phyloP scores from a whole-genome alignment of 1,140 invertebrate genomes.

The Drosophila novamexicana region DNA sequence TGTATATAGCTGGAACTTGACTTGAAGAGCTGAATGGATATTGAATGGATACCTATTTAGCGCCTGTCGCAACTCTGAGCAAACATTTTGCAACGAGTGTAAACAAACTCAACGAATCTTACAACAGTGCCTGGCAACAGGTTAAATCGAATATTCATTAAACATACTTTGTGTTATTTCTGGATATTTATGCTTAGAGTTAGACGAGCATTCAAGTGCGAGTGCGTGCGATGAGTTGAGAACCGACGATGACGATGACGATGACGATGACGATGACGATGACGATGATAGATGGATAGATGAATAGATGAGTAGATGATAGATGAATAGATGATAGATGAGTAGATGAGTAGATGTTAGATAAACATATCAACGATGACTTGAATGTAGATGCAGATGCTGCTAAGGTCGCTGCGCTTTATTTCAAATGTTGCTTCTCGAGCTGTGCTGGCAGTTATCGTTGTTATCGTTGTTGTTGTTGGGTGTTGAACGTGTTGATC shows the following conservation, averaged over 20 bases:
- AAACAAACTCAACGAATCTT: neutral
- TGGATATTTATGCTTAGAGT: slow-evolving; percentile 1
- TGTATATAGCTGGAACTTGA: no score
- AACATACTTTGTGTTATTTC: slow-evolving; percentile 11
- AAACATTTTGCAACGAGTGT: neutral
- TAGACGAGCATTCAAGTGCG: slow-evolving; percentile 35
- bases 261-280: slow-evolving; percentile 27
- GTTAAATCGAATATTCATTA: neutral
- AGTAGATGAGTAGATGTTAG: slow-evolving; percentile 16
- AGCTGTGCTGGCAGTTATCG: slow-evolving; percentile 16
- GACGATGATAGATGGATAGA: neutral
- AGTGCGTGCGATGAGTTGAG: slow-evolving; percentile 26
- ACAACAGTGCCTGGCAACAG: slow-evolving; percentile 1
- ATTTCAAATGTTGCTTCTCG: slow-evolving; percentile 9
- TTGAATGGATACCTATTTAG: neutral
- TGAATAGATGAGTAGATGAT: no score
- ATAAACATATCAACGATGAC: neutral
- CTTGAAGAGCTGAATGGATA: no score
- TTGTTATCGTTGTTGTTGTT: slow-evolving; percentile 19
- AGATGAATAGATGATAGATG: slow-evolving; percentile 20
- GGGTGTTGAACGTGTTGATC: slow-evolving; percentile 7
- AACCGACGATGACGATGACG: slow-evolving; percentile 32
- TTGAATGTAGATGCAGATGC: neutral
- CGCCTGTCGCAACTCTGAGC: neutral
- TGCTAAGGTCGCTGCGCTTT: slow-evolving; percentile 10